phyloP scores from a whole-genome alignment of 53 echinoderm and acorn worm species.

The Paelopatides confundens region DNA sequence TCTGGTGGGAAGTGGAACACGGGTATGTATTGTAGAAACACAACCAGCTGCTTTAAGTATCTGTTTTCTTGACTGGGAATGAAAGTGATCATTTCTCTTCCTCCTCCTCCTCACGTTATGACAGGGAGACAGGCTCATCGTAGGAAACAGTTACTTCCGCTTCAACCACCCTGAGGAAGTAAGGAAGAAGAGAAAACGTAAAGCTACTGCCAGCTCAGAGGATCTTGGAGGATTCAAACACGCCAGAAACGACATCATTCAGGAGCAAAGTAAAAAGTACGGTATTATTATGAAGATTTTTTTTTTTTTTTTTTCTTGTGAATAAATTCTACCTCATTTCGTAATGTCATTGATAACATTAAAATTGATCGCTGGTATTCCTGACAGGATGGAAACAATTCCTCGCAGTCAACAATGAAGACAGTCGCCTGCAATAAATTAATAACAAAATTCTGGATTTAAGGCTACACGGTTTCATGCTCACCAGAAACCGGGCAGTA shows the following conservation, averaged over 20 bases:
- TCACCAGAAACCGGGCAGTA: no score
- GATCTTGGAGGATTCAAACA: constrained; percentile 78
- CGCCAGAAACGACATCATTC: constrained; percentile 91
- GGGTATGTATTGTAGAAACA: no score
- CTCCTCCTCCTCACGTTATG: neutral
- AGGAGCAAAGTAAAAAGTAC: constrained; percentile 84
- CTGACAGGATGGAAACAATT: neutral
- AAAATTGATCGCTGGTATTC: neutral
- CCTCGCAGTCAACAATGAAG: no score
- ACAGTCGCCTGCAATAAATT: no score
- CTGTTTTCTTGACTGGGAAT: no score
- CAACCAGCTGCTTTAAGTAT: no score
- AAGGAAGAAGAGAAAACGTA: constrained; percentile 42
- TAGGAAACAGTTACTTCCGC: constrained; percentile 97
- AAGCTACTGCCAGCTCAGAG: constrained; percentile 24
- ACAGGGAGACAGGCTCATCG: constrained; percentile 92
- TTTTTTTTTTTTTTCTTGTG: no score
- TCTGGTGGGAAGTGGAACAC: no score
- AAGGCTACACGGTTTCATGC: no score
- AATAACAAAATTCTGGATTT: no score
- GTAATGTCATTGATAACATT: neutral
- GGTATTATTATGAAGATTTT: neutral
- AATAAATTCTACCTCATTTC: no score
- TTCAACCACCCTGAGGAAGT: constrained; percentile 94
- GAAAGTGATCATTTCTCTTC: neutral